phyloP scores from a whole-genome alignment of 2,888 invertebrate genomes.

The Ochlodes sylvanus region DNA sequence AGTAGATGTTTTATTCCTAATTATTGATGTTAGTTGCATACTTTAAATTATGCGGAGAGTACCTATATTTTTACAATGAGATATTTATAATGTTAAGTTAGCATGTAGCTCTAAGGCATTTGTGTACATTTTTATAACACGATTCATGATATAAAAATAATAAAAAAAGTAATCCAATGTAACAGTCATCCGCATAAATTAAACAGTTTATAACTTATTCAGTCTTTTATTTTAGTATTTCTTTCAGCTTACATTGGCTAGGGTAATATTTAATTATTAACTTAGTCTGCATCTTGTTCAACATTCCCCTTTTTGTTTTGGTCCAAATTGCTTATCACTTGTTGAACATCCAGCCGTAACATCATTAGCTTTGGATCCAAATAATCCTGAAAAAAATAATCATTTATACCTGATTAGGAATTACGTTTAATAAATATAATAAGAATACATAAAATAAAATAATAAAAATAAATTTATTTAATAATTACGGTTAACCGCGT shows the following conservation, averaged over 20 bases:
- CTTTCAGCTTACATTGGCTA: slow-evolving; percentile 27
- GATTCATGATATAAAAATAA: slow-evolving; percentile 50
- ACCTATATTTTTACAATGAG: slow-evolving; percentile 80
- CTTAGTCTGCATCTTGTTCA: slow-evolving; percentile 47
- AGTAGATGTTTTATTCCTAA: slow-evolving; percentile 47
- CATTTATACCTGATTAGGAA: no score
- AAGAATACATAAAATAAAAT: no score
- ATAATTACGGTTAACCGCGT: no score
- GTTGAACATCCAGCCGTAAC: slow-evolving; percentile 76
- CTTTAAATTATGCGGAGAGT: slow-evolving; percentile 55
- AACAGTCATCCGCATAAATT: slow-evolving; percentile 74
- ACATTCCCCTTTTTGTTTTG: slow-evolving; percentile 58
- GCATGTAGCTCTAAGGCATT: slow-evolving; percentile 64
- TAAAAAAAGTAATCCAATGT: slow-evolving; percentile 65
- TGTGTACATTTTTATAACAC: slow-evolving; percentile 81
- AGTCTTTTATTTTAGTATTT: slow-evolving; percentile 69
- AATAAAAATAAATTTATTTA: no score
- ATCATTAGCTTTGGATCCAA: slow-evolving; percentile 81
- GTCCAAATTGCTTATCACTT: slow-evolving; percentile 72
- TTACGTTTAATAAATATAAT: no score
- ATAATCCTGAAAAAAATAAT: slow-evolving; percentile 64
- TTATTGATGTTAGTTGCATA: slow-evolving; percentile 54
- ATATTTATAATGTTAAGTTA: slow-evolving; percentile 69
- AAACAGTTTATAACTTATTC: slow-evolving; percentile 60
- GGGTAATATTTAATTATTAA: slow-evolving; percentile 42